Evolutionary conservation across 2,113 vertebrate genomes (phyloP).

Genomic region (Dicrurus megarhynchus): DNA sequence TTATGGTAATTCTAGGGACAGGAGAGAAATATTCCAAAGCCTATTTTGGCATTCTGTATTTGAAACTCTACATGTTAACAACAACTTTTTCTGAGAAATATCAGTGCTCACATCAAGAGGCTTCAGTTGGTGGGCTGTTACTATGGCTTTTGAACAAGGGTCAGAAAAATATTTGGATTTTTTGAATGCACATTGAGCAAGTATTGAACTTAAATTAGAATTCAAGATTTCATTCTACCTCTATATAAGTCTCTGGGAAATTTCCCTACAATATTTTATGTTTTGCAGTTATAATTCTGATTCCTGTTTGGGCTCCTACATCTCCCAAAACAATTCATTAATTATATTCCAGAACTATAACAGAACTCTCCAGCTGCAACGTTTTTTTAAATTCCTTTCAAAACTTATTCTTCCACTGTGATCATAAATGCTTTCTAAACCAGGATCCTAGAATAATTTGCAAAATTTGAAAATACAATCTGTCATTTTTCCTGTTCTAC

Average conservation of each 20-base stretch:
- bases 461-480: constrained; percentile 34
- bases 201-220: not conserved
- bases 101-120: not conserved
- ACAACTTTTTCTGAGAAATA: not conserved
- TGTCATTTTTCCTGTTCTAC: constrained; percentile 28
- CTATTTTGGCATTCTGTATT: not conserved
- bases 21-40: not conserved
- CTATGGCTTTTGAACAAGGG: not conserved
- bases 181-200: not conserved
- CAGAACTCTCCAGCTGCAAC: not conserved
- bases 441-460: constrained; percentile 30
- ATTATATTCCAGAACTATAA: not conserved
- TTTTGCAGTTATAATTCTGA: not conserved
- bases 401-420: not conserved
- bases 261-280: not conserved
- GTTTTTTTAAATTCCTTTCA: not conserved
- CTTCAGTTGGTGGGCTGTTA: not conserved
- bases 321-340: not conserved
- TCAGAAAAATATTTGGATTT: not conserved
- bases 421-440: not conserved
- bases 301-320: not conserved
- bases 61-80: not conserved
- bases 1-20: not conserved
- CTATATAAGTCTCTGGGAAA: not conserved
- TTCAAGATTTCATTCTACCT: not conserved